Conservation (phyloP, 2,888 invertebrate species). For the Torymus texanus region DNA sequence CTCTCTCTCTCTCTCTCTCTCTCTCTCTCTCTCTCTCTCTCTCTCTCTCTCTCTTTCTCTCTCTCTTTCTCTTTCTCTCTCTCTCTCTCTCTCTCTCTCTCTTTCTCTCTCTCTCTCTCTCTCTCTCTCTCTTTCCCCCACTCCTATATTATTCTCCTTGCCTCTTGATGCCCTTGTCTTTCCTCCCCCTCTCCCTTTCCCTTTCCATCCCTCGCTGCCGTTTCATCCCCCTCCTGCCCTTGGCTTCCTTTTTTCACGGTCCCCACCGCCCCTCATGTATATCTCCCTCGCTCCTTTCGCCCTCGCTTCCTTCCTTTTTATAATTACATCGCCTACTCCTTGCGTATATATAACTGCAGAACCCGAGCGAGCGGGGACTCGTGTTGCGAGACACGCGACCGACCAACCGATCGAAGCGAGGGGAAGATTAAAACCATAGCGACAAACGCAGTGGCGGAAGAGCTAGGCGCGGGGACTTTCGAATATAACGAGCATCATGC, state of each 20-base stretch:
- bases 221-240: too few species aligned
- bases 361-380: neutral
- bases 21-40: too few species aligned
- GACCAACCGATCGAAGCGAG: slow-evolving; percentile 56
- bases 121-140: neutral
- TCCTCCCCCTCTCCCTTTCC: slow-evolving; percentile 45
- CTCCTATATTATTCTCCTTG: neutral
- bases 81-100: too few species aligned
- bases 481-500: slow-evolving; percentile 34
- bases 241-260: too few species aligned
- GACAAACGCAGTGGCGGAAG: slow-evolving; percentile 62
- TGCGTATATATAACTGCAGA: slow-evolving; percentile 2
- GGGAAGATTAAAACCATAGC: slow-evolving; percentile 66
- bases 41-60: too few species aligned
- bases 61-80: too few species aligned
- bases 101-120: neutral
- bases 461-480: slow-evolving; percentile 15
- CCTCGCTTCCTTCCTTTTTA: slow-evolving; percentile 65
- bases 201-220: too few species aligned
- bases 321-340: slow-evolving; percentile 64
- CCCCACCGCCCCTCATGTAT: neutral
- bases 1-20: too few species aligned
- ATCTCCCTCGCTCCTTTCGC: slow-evolving; percentile 46
- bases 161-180: neutral
- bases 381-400: slow-evolving; percentile 55